phyloP scores from a whole-genome alignment of 2,888 invertebrate species.

The Slavum lentiscoides region DNA sequence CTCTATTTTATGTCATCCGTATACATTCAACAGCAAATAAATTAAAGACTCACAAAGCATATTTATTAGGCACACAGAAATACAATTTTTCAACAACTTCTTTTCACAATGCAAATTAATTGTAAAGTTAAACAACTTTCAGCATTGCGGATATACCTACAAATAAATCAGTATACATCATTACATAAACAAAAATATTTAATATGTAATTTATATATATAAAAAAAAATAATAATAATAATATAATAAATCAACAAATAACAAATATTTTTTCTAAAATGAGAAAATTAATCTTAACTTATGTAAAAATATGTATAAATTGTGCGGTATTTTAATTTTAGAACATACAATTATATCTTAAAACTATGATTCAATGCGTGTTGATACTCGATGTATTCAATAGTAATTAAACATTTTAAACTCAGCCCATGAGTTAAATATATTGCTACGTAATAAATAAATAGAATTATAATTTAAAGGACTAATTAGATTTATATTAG shows the following conservation, averaged over 20 bases:
- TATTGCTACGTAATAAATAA: too few relatives aligned
- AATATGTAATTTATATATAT: neutral
- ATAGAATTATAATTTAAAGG: too few relatives aligned
- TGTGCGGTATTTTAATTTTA: neutral
- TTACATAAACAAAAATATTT: neutral
- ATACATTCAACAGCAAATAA: neutral
- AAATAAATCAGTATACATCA: neutral
- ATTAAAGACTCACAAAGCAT: neutral
- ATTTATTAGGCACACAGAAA: neutral
- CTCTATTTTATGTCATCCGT: neutral
- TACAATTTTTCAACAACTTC: too few relatives aligned
- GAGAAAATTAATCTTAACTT: neutral
- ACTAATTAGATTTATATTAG: too few relatives aligned
- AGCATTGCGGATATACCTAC: neutral
- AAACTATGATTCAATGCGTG: neutral
- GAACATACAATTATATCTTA: neutral
- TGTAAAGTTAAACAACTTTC: neutral
- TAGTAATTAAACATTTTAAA: neutral
- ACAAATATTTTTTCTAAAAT: neutral
- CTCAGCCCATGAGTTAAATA: neutral
- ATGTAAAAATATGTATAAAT: neutral
- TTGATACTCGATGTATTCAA: neutral
- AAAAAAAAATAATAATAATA: too few relatives aligned
- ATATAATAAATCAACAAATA: neutral
- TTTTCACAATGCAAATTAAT: too few relatives aligned